Percentiles rank a stretch among this genome's conserved stretches.
Evolutionary conservation across 2,888 invertebrate genomes (phyloP).

Genomic region (Altica lythri): DNA sequence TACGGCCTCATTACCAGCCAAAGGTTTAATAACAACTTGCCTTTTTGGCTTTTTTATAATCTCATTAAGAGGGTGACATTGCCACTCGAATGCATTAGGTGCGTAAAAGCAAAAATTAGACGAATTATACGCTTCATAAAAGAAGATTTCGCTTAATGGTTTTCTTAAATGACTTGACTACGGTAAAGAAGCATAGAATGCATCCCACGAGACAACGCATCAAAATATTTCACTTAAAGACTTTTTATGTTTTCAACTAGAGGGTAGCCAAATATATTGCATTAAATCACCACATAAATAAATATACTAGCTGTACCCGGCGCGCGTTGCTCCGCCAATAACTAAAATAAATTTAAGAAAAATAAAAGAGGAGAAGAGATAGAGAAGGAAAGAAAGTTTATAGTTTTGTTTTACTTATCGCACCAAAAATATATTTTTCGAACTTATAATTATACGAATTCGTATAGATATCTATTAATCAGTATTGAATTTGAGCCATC

Average conservation of each 20-base stretch:
- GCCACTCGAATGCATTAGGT: slow-evolving; percentile 35
- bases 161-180: slow-evolving; percentile 25
- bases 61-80: slow-evolving; percentile 37
- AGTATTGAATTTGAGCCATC: too few relatives aligned
- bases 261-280: slow-evolving; percentile 1
- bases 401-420: too few relatives aligned
- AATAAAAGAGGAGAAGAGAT: too few relatives aligned
- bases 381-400: too few relatives aligned
- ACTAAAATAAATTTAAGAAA: too few relatives aligned
- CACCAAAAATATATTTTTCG: too few relatives aligned
- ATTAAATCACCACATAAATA: neutral
- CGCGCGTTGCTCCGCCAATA: too few relatives aligned
- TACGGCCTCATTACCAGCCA: slow-evolving; percentile 39
- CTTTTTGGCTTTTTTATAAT: slow-evolving; percentile 27
- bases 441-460: too few relatives aligned
- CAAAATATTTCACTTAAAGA: slow-evolving; percentile 21
- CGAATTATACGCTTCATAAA: slow-evolving; percentile 31
- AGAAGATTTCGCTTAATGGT: slow-evolving; percentile 30
- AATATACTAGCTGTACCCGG: too few relatives aligned
- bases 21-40: slow-evolving; percentile 35
- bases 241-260: slow-evolving; percentile 21
- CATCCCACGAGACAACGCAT: slow-evolving; percentile 15
- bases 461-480: too few relatives aligned
- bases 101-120: slow-evolving; percentile 33
- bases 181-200: slow-evolving; percentile 19